Evolutionary conservation across 1,140 invertebrate genomes (phyloP), one percentile per base, ranked within the genome.

Genomic region (Portunus trituberculatus): DNA sequence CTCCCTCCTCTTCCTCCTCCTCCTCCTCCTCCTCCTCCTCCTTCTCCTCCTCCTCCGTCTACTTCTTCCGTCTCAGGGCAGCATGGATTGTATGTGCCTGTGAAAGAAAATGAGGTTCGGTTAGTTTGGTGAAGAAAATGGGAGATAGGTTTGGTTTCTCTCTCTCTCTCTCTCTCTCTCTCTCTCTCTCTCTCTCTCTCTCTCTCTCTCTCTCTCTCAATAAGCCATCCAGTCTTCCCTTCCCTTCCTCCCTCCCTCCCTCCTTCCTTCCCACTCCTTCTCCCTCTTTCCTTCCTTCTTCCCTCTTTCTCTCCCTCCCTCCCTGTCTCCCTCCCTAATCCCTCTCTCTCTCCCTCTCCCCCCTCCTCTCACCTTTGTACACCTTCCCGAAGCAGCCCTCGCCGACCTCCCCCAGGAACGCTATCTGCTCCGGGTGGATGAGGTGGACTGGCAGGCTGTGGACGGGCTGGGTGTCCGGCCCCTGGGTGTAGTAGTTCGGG

Each of bases 301-400:
- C 87, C 16, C 32, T 45, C 46, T 31, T 16, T 89, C 32, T 45
- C 87, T 14, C 10, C n/a, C 28, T 28, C 84, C 7, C 32, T 14
- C 12, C 14, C n/a, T 28, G 3, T 31, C n/a, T 31, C 83, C 14
- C 12, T 86, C 83, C 7, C 0, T 28, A 4, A 48, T 28, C n/a
- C 31, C 25, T 29, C 86, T 29, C 39, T 10, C 39, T 39, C 45
- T 14, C 86, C 31, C 16, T 4, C 20, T 7, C 32, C 8, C 20
- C 3, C 59, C 25, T 20, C 14, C 29, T 25, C 92, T 59, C 48
- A 94, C 96, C 96, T 95, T 96, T 96, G 84, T 96, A 96, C 32
- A 96, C 97, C 96, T 97, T 98, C 97, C 99, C 99, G 97, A 99
- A 99, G 90, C 99, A 99, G 46, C 99, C 99, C 8, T 95, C 94